phyloP scores from a whole-genome alignment of 2,888 invertebrate genomes.

The Noctua comes region DNA sequence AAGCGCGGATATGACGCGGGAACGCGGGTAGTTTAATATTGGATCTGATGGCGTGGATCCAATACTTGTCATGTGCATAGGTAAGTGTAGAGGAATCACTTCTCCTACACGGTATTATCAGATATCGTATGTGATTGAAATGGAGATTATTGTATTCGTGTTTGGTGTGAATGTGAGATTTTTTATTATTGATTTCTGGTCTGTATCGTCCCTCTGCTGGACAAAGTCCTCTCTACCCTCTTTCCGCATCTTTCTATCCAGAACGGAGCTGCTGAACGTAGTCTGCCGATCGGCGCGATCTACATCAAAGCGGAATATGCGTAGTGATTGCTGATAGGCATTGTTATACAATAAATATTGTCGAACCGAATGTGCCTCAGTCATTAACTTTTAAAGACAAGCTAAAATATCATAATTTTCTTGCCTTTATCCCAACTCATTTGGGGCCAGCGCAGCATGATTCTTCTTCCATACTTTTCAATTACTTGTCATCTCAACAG shows the following conservation, averaged over 20 bases:
- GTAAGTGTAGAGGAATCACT: neutral
- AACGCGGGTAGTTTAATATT: constrained; percentile 31
- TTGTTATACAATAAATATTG: neutral
- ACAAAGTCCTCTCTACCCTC: neutral
- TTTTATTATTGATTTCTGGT: neutral
- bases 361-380: neutral
- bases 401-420: too few species aligned
- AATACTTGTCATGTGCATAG: constrained; percentile 2
- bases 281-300: neutral
- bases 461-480: too few species aligned
- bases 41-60: constrained; percentile 12
- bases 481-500: too few species aligned
- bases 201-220: too few species aligned
- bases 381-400: neutral
- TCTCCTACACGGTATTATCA: neutral
- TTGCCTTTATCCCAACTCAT: too few species aligned
- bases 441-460: too few species aligned
- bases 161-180: neutral
- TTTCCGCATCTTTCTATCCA: neutral
- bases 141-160: neutral
- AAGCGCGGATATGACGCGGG: constrained; percentile 8
- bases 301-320: neutral
- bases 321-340: neutral
- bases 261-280: neutral
- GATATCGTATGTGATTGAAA: neutral